phyloP scores from a whole-genome alignment of 1,140 invertebrate species.

The Plutomurus gul region DNA sequence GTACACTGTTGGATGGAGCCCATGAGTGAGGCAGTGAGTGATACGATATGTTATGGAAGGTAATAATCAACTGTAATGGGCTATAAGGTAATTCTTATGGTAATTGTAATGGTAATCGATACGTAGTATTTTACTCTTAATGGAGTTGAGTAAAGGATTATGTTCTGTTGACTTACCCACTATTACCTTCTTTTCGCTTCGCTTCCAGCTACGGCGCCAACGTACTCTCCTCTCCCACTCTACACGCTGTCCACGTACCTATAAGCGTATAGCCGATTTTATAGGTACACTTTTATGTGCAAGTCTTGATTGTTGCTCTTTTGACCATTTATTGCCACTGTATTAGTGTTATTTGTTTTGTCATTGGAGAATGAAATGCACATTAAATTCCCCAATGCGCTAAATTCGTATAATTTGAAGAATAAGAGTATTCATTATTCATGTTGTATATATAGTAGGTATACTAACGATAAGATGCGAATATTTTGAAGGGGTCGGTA shows the following conservation, averaged over 20 bases:
- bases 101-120: constrained; percentile 30
- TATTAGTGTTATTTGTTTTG: no score
- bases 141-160: constrained; percentile 10
- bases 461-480: no score
- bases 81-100: constrained; percentile 29
- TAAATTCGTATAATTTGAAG: no score
- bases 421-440: no score
- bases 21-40: not conserved
- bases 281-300: no score
- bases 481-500: no score
- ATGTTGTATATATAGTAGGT: no score
- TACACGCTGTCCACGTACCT: not conserved
- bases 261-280: not conserved
- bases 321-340: no score
- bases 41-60: constrained; percentile 21
- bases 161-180: constrained; percentile 5
- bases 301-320: no score
- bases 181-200: not conserved
- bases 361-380: no score
- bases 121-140: constrained; percentile 25
- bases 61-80: constrained; percentile 18
- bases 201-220: not conserved
- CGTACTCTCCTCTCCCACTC: not conserved
- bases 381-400: no score
- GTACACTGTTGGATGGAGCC: not conserved